Percentiles rank a stretch among this genome's conserved stretches.
phyloP scores from a whole-genome alignment of 2,797 vertebrate genomes.

The Cheirogaleus major region DNA sequence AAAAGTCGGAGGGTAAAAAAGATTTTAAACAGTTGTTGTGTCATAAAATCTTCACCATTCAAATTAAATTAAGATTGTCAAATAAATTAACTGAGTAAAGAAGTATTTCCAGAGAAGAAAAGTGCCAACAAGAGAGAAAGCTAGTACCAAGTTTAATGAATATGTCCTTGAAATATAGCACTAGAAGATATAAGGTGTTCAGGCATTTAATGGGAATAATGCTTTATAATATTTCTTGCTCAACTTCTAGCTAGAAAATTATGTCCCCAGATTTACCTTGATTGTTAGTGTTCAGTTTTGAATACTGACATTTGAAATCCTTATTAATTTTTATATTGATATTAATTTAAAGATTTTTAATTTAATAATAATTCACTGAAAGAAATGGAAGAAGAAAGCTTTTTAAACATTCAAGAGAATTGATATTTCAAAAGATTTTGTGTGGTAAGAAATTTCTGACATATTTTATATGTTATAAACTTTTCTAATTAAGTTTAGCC shows the following conservation, averaged over 20 bases:
- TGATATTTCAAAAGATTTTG: neutral
- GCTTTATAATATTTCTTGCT: neutral
- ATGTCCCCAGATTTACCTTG: neutral
- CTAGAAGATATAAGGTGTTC: neutral
- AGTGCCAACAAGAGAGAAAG: neutral
- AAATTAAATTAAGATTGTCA: neutral
- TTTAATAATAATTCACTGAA: neutral
- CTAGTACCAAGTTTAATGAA: neutral
- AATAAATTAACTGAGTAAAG: neutral
- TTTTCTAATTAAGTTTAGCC: neutral
- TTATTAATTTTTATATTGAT: neutral
- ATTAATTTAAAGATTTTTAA: neutral
- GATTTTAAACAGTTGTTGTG: neutral
- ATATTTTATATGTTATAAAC: neutral
- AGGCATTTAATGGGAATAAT: neutral
- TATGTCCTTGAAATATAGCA: neutral
- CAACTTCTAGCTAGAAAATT: neutral
- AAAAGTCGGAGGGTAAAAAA: constrained; percentile 17
- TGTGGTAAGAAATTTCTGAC: neutral
- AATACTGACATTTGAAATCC: neutral
- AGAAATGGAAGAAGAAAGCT: neutral
- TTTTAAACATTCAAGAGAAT: neutral
- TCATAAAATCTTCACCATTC: constrained; percentile 26
- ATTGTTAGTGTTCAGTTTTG: neutral
- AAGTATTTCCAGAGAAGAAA: neutral